phyloP scores from a whole-genome alignment of 2,888 invertebrate species.

The Meandrusa payeni region DNA sequence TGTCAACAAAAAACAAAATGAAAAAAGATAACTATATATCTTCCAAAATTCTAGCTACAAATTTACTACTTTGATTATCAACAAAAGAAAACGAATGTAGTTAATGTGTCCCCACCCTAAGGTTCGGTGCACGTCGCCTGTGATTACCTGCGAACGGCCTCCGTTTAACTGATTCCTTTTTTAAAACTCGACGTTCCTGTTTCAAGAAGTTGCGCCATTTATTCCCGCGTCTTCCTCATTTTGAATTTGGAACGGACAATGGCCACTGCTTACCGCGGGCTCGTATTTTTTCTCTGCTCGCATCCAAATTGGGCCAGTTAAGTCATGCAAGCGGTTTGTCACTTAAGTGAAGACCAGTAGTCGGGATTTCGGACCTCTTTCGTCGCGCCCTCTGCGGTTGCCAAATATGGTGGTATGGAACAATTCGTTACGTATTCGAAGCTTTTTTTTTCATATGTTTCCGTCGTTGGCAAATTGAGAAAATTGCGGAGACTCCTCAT shows the following conservation, averaged over 20 bases:
- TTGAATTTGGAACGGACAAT: conserved; percentile 74
- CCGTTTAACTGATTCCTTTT: conserved; percentile 76
- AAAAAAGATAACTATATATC: too few species aligned
- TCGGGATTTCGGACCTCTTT: conserved; percentile 44
- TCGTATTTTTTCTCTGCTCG: conserved; percentile 39
- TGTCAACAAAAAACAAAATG: too few species aligned
- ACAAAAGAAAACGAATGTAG: too few species aligned
- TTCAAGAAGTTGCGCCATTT: conserved; percentile 69
- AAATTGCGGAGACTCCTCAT: conserved; percentile 53
- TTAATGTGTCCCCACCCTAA: conserved; percentile 38
- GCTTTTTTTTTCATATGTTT: conserved; percentile 44
- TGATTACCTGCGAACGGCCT: conserved; percentile 77
- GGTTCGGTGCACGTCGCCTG: conserved; percentile 59
- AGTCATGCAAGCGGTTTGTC: conserved; percentile 61
- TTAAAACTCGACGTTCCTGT: conserved; percentile 75
- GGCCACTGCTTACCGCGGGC: conserved; percentile 53
- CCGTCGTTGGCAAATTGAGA: conserved; percentile 59
- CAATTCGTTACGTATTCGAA: conserved; percentile 52
- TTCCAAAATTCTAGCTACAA: too few species aligned
- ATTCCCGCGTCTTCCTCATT: conserved; percentile 75
- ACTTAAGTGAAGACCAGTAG: conserved; percentile 69
- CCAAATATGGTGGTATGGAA: conserved; percentile 51
- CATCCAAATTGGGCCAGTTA: conserved; percentile 60
- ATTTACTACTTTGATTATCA: too few species aligned
- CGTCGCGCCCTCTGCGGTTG: conserved; percentile 42